Conservation (phyloP, 1,140 invertebrate species). For the Adelges cooleyi region DNA sequence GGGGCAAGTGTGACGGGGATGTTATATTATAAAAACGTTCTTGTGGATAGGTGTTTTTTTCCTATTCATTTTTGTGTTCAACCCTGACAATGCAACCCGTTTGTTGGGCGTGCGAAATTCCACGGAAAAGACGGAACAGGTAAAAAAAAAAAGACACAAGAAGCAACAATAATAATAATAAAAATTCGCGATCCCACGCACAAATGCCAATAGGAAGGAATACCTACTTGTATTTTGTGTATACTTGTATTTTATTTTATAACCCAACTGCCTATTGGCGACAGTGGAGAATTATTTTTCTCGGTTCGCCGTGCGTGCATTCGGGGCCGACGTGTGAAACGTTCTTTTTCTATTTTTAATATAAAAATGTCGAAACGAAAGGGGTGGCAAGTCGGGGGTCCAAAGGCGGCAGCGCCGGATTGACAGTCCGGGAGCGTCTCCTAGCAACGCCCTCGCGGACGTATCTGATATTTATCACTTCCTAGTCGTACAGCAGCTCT, state of each 20-base stretch:
- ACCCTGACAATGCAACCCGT: constrained; percentile 18
- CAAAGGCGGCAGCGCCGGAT: constrained; percentile 8
- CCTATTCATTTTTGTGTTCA: not conserved
- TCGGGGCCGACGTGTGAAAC: not conserved
- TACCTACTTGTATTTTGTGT: no score
- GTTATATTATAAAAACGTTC: not conserved
- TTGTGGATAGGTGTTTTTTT: not conserved
- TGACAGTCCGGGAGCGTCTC: constrained; percentile 15
- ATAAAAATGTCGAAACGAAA: constrained; percentile 27
- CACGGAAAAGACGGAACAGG: not conserved
- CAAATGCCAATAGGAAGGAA: no score
- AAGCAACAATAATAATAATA: no score
- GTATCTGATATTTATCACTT: constrained; percentile 25
- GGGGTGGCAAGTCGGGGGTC: constrained; percentile 8
- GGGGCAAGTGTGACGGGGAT: not conserved
- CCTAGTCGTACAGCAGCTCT: constrained; percentile 14
- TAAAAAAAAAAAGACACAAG: constrained; percentile 6
- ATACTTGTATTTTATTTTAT: no score
- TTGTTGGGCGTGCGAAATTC: not conserved
- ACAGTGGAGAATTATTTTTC: no score
- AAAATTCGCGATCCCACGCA: no score
- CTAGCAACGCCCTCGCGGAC: constrained; percentile 28
- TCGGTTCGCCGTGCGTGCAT: no score
- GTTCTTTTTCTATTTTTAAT: constrained; percentile 25
- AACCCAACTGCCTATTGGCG: no score